Conservation (phyloP, 2,797 vertebrate species). For the Myotis vivesi region DNA sequence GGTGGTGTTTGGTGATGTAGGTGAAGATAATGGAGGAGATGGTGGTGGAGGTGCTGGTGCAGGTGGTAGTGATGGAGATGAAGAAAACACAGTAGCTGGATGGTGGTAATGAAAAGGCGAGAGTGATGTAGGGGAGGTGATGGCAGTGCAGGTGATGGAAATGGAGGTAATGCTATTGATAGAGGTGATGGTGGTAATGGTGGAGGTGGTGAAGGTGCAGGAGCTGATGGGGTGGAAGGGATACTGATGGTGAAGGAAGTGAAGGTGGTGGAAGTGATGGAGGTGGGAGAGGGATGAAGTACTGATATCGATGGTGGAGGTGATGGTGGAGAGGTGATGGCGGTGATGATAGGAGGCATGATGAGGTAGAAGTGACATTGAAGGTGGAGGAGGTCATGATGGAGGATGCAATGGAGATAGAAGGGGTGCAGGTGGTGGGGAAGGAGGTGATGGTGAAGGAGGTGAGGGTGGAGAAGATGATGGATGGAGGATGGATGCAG, state of each 20-base stretch:
- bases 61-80: not conserved
- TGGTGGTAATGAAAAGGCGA: not conserved
- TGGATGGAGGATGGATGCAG: too few relatives aligned
- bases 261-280: too few relatives aligned
- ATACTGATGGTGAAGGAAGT: too few relatives aligned
- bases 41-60: not conserved
- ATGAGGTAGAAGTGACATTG: not conserved
- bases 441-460: too few relatives aligned
- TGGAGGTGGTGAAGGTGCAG: not conserved
- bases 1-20: not conserved
- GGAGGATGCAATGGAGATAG: too few relatives aligned
- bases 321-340: not conserved
- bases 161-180: not conserved
- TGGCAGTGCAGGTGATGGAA: not conserved
- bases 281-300: not conserved
- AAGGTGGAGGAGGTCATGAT: not conserved
- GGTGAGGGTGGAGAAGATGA: not conserved
- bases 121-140: not conserved
- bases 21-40: not conserved
- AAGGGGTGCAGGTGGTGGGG: not conserved
- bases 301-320: not conserved
- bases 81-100: not conserved
- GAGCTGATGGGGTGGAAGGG: too few relatives aligned
- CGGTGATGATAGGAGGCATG: too few relatives aligned
- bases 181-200: rapidly evolving